These are phyloP conservation scores for Eulimnadia texana DNA, from an alignment of 1,140 invertebrate genomes.

Conservation along the genomic window DNA sequence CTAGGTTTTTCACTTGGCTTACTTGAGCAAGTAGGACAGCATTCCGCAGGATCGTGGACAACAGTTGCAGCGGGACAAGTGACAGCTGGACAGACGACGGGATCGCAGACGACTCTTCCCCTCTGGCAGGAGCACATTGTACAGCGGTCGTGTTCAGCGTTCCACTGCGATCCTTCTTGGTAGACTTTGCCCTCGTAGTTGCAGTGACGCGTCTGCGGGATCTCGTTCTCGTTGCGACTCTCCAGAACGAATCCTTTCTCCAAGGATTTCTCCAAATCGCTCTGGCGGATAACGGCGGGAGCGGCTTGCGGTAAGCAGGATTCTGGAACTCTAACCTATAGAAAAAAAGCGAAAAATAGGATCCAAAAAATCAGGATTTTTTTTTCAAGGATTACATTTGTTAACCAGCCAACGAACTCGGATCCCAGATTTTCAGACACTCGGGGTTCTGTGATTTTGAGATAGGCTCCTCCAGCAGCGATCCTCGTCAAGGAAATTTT, in stretches of 20 bases:
- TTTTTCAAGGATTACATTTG: slow-evolving; percentile 4
- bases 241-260: slow-evolving; percentile 17
- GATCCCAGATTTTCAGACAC: background rate
- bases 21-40: slow-evolving; percentile 66
- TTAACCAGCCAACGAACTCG: slow-evolving; percentile 17
- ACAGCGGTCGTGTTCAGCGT: slow-evolving; percentile 53
- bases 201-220: slow-evolving; percentile 31
- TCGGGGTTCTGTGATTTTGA: slow-evolving; percentile 24
- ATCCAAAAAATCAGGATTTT: background rate
- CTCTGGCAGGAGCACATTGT: slow-evolving; percentile 69
- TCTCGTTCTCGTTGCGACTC: slow-evolving; percentile 22
- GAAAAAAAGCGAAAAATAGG: too few relatives aligned
- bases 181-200: slow-evolving; percentile 54
- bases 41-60: slow-evolving; percentile 46
- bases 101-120: slow-evolving; percentile 58
- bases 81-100: slow-evolving; percentile 58
- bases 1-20: too few relatives aligned
- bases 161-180: slow-evolving; percentile 75
- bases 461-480: slow-evolving; percentile 41
- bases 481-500: slow-evolving; percentile 41
- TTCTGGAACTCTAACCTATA: background rate
- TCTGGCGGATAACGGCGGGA: slow-evolving; percentile 21
- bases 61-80: slow-evolving; percentile 35
- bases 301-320: background rate
- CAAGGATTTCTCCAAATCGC: slow-evolving; percentile 17